Base-by-base conservation (phyloP, 2,113 vertebrate genomes). In the Vulpes lagopus region DNA sequence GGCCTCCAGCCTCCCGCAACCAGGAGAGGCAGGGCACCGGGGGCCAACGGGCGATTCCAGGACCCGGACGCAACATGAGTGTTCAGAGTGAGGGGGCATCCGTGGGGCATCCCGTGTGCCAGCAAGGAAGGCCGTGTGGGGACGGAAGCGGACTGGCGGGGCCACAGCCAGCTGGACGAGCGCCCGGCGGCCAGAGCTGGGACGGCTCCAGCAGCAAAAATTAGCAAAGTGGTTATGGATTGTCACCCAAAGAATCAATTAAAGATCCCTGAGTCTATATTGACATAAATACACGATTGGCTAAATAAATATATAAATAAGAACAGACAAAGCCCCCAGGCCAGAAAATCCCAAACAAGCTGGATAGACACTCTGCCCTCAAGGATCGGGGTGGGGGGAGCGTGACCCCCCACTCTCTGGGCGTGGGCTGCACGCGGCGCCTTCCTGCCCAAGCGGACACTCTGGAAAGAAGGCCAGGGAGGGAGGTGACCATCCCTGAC, bases 401-500 rank as follows among this genome's bases (percentile, higher is more conserved):
- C 8, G 0, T 32, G 23, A 1, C 19, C 43, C 43, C 14, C 30
- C 30, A 10, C 8, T 4, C 23, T 10, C 20, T 22, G 0, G 27
- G 25, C 3, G 0, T 2, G 23, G 27, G 8, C 53, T 27, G 25
- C 43, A 7, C 14, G 1, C 7, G 3, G 12, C 3, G 30, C 11
- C 59, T 23, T 74, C 38, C 85, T 32, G 11, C 71, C 71, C 32
- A 43, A 22, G 51, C 0, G 11, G 10, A 25, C 19, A 4, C 12
- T 12, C 11, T 2, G 43, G 35, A 49, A 59, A 89, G 2, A 27
- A 9, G 49, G 3, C 35, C 2, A 1, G 23, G 11, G 4, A 17
- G 5, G 22, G 43, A 43, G 43, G 43, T 8, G 43, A 43, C 43
- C 43, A 43, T 43, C 43, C 43, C 43, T 43, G 53, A n/a, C 79